Percentiles rank a stretch among this genome's conserved stretches.
These are phyloP conservation scores for Megaleporinus macrocephalus DNA, from an alignment of 2,113 vertebrate species.

Conservation along the genomic window DNA sequence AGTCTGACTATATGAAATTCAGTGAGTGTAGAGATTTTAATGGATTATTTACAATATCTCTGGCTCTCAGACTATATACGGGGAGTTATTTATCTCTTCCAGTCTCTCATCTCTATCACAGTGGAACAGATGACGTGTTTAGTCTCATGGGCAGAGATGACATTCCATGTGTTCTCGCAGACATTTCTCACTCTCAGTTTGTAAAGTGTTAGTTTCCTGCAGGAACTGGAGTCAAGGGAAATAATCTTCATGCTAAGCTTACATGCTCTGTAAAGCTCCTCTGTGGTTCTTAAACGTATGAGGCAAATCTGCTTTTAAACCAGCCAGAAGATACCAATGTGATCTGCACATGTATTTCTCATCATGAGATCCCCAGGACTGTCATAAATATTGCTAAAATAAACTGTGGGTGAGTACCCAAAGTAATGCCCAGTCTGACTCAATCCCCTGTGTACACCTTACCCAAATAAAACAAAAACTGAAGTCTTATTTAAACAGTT, in stretches of 20 bases:
- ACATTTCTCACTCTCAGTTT: conserved; percentile 23
- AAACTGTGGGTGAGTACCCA: background rate
- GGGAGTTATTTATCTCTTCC: background rate
- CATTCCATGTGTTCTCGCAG: conserved; percentile 13
- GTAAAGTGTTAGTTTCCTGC: background rate
- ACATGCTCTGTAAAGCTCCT: background rate
- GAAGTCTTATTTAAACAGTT: background rate
- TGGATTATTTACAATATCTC: background rate
- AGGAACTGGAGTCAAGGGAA: background rate
- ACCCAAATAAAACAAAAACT: background rate
- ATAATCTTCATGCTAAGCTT: background rate
- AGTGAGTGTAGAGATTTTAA: background rate
- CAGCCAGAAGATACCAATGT: background rate
- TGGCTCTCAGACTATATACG: conserved; percentile 11
- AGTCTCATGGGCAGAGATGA: conserved; percentile 22
- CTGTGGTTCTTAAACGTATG: background rate
- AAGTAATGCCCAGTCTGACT: background rate
- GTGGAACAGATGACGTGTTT: conserved; percentile 33
- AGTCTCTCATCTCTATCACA: background rate
- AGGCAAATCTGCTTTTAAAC: background rate
- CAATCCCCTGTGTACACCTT: background rate
- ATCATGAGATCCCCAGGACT: background rate
- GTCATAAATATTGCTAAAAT: background rate
- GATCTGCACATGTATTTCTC: conserved; percentile 7
- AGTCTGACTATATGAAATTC: too few species aligned